phyloP scores from a whole-genome alignment of 2,113 vertebrate species.

The Murina feae region DNA sequence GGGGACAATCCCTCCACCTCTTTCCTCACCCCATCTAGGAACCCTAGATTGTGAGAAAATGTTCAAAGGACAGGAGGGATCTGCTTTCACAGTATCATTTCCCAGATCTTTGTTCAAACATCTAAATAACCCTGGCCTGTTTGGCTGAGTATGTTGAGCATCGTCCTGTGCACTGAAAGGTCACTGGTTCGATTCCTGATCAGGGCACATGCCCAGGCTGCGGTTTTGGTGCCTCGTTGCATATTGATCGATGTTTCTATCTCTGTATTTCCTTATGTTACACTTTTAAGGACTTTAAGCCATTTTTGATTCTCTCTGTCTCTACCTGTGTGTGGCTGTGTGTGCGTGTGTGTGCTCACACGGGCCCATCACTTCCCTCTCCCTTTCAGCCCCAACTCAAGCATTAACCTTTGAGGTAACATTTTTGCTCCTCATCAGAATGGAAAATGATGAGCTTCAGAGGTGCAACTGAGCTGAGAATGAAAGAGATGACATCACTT shows the following conservation, averaged over 20 bases:
- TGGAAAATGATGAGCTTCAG: constrained; percentile 80
- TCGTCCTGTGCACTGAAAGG: too few relatives aligned
- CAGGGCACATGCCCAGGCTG: too few relatives aligned
- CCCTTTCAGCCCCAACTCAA: constrained; percentile 71
- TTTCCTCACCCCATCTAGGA: neutral
- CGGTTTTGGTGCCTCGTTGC: too few relatives aligned
- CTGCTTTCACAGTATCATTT: neutral
- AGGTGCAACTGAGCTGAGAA: constrained; percentile 78
- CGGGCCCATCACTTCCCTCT: constrained; percentile 59
- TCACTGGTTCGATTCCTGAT: too few relatives aligned
- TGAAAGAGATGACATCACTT: constrained; percentile 79
- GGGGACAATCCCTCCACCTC: neutral
- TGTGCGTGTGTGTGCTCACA: neutral
- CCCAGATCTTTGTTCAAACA: neutral
- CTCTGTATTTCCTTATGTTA: constrained; percentile 57
- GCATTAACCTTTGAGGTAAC: constrained; percentile 79
- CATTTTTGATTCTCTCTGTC: constrained; percentile 76
- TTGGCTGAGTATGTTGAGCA: too few relatives aligned
- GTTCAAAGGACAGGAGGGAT: neutral
- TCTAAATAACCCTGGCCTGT: neutral
- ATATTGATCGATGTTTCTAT: too few relatives aligned
- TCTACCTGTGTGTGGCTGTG: neutral
- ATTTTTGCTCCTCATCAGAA: constrained; percentile 80
- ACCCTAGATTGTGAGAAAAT: neutral
- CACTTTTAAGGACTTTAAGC: constrained; percentile 84